Conservation (phyloP, 2,888 invertebrate genomes). For the Lymantria monacha region DNA sequence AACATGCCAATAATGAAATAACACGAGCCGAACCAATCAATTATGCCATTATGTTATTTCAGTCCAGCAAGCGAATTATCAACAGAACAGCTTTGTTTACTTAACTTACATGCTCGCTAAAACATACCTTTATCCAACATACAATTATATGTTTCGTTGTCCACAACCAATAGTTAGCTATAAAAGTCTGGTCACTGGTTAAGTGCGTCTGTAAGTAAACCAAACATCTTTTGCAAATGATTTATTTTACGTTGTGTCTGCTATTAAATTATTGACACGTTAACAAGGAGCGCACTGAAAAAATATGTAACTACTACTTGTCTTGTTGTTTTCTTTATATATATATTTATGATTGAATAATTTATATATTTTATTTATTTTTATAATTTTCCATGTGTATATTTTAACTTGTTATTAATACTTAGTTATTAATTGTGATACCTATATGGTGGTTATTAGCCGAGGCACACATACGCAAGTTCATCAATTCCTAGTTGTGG, state of each 20-base stretch:
- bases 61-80: constrained; percentile 39
- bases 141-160: constrained; percentile 34
- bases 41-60: constrained; percentile 48
- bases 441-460: no score
- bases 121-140: constrained; percentile 34
- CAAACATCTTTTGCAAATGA: constrained; percentile 30
- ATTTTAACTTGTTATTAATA: not conserved
- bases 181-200: constrained; percentile 34
- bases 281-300: constrained; percentile 31
- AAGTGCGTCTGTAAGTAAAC: constrained; percentile 9
- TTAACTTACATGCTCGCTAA: constrained; percentile 34
- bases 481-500: no score
- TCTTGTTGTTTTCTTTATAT: constrained; percentile 25
- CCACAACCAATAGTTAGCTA: constrained; percentile 32
- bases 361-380: constrained; percentile 6
- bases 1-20: constrained; percentile 38
- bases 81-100: constrained; percentile 50
- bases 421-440: no score
- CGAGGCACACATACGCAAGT: no score
- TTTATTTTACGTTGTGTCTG: constrained; percentile 34
- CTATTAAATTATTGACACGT: constrained; percentile 39
- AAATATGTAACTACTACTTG: constrained; percentile 36
- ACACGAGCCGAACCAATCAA: constrained; percentile 49
- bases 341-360: constrained; percentile 19
- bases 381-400: not conserved